These are phyloP conservation scores for Chymomyza costata DNA, from an alignment of 1,140 invertebrate genomes.

Conservation along the genomic window DNA sequence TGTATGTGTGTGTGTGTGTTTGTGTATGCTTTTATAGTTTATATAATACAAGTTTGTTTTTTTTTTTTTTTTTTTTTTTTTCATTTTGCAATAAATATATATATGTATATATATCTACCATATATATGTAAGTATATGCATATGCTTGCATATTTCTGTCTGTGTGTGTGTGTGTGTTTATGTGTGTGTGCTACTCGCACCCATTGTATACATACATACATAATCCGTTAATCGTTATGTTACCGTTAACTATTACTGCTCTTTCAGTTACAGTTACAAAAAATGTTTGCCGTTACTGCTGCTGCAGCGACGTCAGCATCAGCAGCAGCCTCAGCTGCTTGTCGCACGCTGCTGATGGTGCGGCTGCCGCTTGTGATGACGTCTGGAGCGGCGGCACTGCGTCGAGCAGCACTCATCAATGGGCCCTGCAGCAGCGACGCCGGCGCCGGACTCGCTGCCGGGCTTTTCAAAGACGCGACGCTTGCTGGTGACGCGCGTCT, in stretches of 20 bases:
- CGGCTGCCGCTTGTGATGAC: conserved; percentile 74
- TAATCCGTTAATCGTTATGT: too few relatives aligned
- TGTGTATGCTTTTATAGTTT: conserved; percentile 12
- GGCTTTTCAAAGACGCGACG: conserved; percentile 71
- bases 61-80: too few relatives aligned
- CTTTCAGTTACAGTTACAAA: conserved; percentile 1
- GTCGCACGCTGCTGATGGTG: conserved; percentile 30
- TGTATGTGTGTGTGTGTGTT: conserved; percentile 7
- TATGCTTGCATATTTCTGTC: too few relatives aligned
- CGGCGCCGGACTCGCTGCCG: conserved; percentile 36
- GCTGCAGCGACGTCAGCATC: conserved; percentile 12
- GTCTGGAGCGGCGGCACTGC: conserved; percentile 76
- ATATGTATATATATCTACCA: too few relatives aligned
- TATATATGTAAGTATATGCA: too few relatives aligned
- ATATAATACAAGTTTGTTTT: too few relatives aligned
- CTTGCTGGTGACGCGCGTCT: conserved; percentile 71
- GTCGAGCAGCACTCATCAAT: conserved; percentile 78
- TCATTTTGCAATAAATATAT: too few relatives aligned
- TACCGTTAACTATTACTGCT: neutral
- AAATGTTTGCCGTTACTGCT: conserved; percentile 17
- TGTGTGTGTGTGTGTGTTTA: too few relatives aligned
- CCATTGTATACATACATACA: too few relatives aligned
- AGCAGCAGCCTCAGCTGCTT: conserved; percentile 25
- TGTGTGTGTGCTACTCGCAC: too few relatives aligned
- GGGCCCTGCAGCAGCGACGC: conserved; percentile 33